A percentile compares a stretch with the other conserved stretches of the same genome.
phyloP scores from a whole-genome alignment of 2,797 vertebrate species.

The Lutjanus argentimaculatus region DNA sequence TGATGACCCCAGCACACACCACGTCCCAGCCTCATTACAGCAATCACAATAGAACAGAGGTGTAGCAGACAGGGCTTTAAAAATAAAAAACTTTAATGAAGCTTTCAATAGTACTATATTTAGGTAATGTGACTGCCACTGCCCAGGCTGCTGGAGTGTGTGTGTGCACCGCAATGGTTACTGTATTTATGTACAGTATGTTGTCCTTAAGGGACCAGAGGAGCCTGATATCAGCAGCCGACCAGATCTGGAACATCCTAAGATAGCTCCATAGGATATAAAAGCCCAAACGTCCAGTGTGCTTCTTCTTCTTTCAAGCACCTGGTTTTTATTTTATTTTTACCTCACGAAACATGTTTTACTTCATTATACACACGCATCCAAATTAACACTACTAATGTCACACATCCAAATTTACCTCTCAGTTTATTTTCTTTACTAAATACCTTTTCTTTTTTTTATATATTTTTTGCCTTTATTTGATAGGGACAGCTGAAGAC shows the following conservation, averaged over 20 bases:
- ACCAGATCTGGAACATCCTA: neutral
- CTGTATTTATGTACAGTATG: neutral
- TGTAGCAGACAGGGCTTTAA: slow-evolving; percentile 15
- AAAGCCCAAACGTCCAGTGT: neutral
- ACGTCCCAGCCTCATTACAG: slow-evolving; percentile 49
- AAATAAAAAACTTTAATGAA: slow-evolving; percentile 15
- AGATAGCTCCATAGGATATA: neutral
- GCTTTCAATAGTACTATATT: neutral
- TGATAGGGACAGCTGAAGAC: too few relatives aligned
- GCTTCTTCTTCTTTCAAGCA: neutral
- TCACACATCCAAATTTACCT: too few relatives aligned
- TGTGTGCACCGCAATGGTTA: neutral
- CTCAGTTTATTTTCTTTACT: too few relatives aligned
- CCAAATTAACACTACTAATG: too few relatives aligned
- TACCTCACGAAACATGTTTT: too few relatives aligned
- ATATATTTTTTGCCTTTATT: too few relatives aligned
- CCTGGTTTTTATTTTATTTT: neutral
- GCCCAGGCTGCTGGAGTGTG: neutral
- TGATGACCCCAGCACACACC: slow-evolving; percentile 51
- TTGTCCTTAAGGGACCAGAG: neutral
- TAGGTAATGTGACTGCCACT: neutral
- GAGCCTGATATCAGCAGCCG: neutral
- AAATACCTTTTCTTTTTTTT: too few relatives aligned
- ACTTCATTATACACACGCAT: too few relatives aligned
- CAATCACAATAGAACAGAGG: slow-evolving; percentile 35